Base-by-base conservation (phyloP, 1,140 invertebrate genomes). In the Megalopta genalis region DNA sequence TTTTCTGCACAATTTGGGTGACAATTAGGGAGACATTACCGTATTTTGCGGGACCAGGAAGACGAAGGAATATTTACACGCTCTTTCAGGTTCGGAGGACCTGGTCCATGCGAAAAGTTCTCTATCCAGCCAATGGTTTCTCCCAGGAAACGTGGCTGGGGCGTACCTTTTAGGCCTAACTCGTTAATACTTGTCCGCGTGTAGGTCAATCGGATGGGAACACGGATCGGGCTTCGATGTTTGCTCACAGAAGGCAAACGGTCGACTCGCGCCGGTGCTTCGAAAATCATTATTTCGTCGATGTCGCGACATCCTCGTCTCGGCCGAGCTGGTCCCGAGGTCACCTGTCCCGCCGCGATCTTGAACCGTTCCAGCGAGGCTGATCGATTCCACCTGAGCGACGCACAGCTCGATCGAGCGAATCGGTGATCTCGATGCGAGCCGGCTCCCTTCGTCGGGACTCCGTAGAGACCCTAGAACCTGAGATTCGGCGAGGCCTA, bases 251-350 rank as follows among this genome's bases (percentile, higher is more conserved):
- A 60, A 59, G 32, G 23, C 60, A 46, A 9, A 46, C 42, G 42
- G 60, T 16, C 46, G 27, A 5, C 2, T 5, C n/a, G 27, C 27
- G 46, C 25, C 81, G 82, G 90, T 91, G 92, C 91, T 93, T 93
- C 91, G 84, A 92, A 93, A 93, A 93, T 93, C 92, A 86, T 92
- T 93, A 92, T 80, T 73, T 46, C 52, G 73, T 54, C 69, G 80
- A 67, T 63, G 42, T 80, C 39, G 68, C 46, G 52, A 46, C 14
- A 74, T 74, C 42, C 23, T 76, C 66, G 70, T 46, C 42, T 37
- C 8, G 21, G 23, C n/a, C n/a, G 49, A 62, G 25, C 23, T 52
- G 42, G 46, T 49, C 21, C 37, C 64, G 72, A 73, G 77, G 82
- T 70, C 72, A 60, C 71, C 76, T 59, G 57, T 84, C 52, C 82